Conservation (phyloP, 1,140 invertebrate genomes). For the Ptiloglossa arizonensis region DNA sequence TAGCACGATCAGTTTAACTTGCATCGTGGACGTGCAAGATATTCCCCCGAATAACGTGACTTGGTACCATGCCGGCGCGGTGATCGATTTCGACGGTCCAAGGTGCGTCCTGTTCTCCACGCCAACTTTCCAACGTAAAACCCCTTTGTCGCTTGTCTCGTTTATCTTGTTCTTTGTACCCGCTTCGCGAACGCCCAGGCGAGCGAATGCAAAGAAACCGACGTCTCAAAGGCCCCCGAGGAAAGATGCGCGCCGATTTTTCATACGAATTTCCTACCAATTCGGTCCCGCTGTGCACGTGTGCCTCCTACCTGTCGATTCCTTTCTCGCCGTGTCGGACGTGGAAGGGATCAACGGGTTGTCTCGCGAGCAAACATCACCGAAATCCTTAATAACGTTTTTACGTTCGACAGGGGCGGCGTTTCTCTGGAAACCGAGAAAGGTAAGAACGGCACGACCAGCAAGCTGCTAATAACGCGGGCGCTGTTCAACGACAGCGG, state of each 20-base stretch:
- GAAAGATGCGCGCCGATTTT: too few species aligned
- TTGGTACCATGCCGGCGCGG: conserved; percentile 90
- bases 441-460: conserved; percentile 91
- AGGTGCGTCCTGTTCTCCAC: conserved; percentile 67
- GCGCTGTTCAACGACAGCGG: conserved; percentile 91
- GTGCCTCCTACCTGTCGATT: too few species aligned
- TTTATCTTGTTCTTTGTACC: too few species aligned
- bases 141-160: not conserved
- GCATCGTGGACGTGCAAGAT: conserved; percentile 92
- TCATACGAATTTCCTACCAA: too few species aligned
- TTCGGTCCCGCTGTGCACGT: too few species aligned
- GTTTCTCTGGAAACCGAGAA: conserved; percentile 95
- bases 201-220: too few species aligned
- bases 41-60: conserved; percentile 88
- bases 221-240: too few species aligned
- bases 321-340: too few species aligned
- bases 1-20: conserved; percentile 93
- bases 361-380: too few species aligned
- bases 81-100: conserved; percentile 92
- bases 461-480: conserved; percentile 92
- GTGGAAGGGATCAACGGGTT: too few species aligned
- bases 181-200: not conserved
- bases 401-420: conserved; percentile 83
- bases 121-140: not conserved
- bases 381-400: conserved; percentile 21